Evolutionary conservation across 2,888 invertebrate species (phyloP).

Genomic region (Leptinotarsa juncta): DNA sequence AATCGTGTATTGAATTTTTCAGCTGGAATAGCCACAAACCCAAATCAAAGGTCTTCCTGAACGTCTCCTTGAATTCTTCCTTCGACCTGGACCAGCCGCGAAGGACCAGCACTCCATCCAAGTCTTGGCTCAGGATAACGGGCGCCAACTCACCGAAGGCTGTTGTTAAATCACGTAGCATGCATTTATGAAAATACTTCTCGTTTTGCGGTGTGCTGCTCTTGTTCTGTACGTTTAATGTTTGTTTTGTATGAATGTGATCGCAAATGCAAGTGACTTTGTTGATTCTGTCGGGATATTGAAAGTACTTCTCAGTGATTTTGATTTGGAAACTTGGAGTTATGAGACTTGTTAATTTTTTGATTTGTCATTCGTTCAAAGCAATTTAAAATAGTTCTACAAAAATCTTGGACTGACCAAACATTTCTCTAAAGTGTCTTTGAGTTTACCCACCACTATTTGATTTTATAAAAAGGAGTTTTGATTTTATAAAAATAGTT

Average conservation of each 20-base stretch:
- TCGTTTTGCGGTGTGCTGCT: slow-evolving; percentile 3
- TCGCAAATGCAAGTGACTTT: neutral
- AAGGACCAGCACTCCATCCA: slow-evolving; percentile 51
- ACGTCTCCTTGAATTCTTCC: slow-evolving; percentile 48
- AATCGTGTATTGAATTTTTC: slow-evolving; percentile 21
- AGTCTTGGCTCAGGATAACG: slow-evolving; percentile 71
- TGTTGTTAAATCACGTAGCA: slow-evolving; percentile 41
- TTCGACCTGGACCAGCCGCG: slow-evolving; percentile 38
- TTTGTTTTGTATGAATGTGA: neutral
- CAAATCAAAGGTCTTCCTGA: slow-evolving; percentile 45
- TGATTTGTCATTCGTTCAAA: too few relatives aligned
- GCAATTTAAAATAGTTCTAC: too few relatives aligned
- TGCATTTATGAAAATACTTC: slow-evolving; percentile 29
- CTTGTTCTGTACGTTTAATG: neutral
- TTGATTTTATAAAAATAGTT: too few relatives aligned
- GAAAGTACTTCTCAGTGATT: too few relatives aligned
- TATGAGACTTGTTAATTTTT: too few relatives aligned
- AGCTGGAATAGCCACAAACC: slow-evolving; percentile 51
- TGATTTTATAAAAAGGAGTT: too few relatives aligned
- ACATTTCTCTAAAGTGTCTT: too few relatives aligned
- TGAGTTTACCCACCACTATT: too few relatives aligned
- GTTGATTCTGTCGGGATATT: neutral
- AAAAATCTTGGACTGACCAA: too few relatives aligned
- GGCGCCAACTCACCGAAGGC: slow-evolving; percentile 71
- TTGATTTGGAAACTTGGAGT: too few relatives aligned